Evolutionary conservation across 2,113 vertebrate species (phyloP), one percentile per base, ranked within the genome.

Genomic region (Gnathonemus echidnorhynchus): DNA sequence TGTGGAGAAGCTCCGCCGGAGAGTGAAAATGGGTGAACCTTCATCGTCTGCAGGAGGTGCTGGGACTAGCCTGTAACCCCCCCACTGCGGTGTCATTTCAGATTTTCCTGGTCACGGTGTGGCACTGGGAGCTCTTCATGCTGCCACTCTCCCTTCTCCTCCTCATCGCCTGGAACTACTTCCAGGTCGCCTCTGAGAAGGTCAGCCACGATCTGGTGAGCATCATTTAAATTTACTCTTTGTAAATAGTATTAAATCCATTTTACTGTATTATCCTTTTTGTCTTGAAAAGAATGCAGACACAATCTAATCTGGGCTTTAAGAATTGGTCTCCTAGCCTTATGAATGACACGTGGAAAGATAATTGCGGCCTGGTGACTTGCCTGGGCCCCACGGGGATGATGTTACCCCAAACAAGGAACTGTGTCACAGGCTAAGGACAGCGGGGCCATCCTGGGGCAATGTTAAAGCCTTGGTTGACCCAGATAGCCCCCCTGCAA

Each of bases 51-150:
- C 13, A 24, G 35, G 11, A 50, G 62, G 31, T 27, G 66, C 88
- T 24, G 66, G 21, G 27, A 45, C 31, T n/a, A 39, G 21, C 19
- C 31, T 15, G 39, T 39, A 48, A 48, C 5, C 3, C 88, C 46
- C 45, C 91, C 19, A 13, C 11, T 84, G 83, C 46, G 89, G 80
- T 95, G 39, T 91, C 87, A 83, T 80, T 85, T 11, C 94, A 99
- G 98, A 93, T 98, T 3, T 99, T 99, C 90, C 11, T 99, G 90
- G 89, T 98, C 91, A 96, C 96, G 0, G 97, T 99, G 85, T 99
- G 98, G 98, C 96, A 96, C 3, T 97, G 97, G 94, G 97, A 99
- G 86, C 95, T 99, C 88, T 99, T 98, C 94, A 98, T 99, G 98
- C 93, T 99, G 90, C 98, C 98, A 4, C 89, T 99, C 93, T 96